Evolutionary conservation across 2,797 vertebrate species (phyloP).

Genomic region (Streptopelia turtur): DNA sequence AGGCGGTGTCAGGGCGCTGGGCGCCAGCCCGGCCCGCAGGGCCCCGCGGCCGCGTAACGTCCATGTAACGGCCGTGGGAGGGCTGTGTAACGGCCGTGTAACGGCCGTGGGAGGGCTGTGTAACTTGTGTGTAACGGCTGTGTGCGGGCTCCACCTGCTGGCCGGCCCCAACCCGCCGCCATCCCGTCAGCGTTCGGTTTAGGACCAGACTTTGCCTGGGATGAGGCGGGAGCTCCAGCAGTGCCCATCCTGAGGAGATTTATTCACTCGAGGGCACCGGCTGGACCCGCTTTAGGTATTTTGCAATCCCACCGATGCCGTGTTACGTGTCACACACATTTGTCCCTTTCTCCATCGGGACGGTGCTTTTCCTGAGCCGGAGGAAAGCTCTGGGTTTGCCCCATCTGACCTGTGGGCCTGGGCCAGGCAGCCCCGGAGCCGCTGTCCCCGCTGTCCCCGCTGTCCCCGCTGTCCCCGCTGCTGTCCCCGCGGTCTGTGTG

Average conservation of each 20-base stretch:
- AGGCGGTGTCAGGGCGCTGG: accelerated
- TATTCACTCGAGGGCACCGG: accelerated
- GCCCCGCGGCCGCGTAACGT: neutral
- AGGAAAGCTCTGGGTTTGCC: neutral
- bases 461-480: too few species aligned
- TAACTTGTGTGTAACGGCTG: neutral
- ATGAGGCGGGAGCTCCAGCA: too few species aligned
- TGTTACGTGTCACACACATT: accelerated
- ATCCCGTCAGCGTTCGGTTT: neutral
- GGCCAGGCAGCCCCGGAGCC: neutral
- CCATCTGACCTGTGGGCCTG: accelerated
- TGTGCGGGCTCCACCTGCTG: neutral
- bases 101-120: neutral
- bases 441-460: too few species aligned
- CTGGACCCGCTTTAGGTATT: neutral
- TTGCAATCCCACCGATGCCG: neutral
- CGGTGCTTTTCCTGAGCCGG: accelerated
- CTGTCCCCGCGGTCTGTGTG: neutral
- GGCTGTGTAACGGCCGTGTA: neutral
- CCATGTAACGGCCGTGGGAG: neutral
- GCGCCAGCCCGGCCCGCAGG: too few species aligned
- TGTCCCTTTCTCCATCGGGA: neutral
- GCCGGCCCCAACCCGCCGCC: neutral
- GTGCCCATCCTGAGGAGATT: neutral
- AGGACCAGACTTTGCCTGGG: too few species aligned